phyloP scores from a whole-genome alignment of 2,888 invertebrate genomes.

The Plebejus anna region DNA sequence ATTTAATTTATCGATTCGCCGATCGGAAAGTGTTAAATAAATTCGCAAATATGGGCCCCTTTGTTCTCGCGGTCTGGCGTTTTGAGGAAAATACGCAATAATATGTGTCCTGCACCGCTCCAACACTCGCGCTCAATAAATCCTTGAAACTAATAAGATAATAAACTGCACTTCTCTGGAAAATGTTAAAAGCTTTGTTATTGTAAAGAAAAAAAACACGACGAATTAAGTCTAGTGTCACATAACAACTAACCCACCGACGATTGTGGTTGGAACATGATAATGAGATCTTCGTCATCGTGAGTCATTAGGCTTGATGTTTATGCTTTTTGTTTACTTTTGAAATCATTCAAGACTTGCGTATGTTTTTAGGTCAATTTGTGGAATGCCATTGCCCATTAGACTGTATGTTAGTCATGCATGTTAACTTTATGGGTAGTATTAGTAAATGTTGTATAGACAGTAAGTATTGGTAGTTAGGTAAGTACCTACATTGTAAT shows the following conservation, averaged over 20 bases:
- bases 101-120: conserved; percentile 47
- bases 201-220: conserved; percentile 48
- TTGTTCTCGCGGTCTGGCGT: conserved; percentile 59
- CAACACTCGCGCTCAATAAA: conserved; percentile 58
- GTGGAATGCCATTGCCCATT: conserved; percentile 48
- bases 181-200: conserved; percentile 4
- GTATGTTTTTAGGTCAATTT: conserved; percentile 47
- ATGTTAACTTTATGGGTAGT: conserved; percentile 42
- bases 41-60: conserved; percentile 57
- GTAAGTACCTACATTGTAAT: neutral
- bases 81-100: conserved; percentile 62
- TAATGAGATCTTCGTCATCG: conserved; percentile 75
- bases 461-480: neutral
- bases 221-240: conserved; percentile 59
- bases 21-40: conserved; percentile 52
- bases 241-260: conserved; percentile 68
- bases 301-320: conserved; percentile 73
- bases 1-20: conserved; percentile 72
- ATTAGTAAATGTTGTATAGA: neutral
- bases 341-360: conserved; percentile 49
- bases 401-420: conserved; percentile 56
- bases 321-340: conserved; percentile 74
- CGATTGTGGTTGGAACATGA: conserved; percentile 68
- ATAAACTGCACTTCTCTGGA: conserved; percentile 33
- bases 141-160: conserved; percentile 49